Evolutionary conservation across 2,797 vertebrate genomes (phyloP).

Genomic region (Phoebastria nigripes): DNA sequence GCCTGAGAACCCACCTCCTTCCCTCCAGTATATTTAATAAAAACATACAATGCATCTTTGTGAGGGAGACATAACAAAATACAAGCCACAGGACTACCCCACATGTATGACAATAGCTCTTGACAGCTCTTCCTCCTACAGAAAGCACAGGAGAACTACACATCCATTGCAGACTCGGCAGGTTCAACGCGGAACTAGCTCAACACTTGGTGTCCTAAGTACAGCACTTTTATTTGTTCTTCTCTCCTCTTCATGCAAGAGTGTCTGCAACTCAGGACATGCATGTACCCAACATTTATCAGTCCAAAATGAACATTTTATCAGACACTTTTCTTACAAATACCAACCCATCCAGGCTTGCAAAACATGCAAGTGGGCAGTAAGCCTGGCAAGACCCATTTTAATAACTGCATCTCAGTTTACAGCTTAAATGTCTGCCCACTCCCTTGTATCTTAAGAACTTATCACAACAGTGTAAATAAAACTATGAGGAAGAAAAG

Average conservation of each 20-base stretch:
- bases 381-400: not conserved
- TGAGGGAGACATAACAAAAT: not conserved
- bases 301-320: not conserved
- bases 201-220: not conserved
- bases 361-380: not conserved
- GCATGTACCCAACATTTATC: not conserved
- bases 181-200: fast-evolving
- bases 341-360: not conserved
- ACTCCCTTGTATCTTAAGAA: not conserved
- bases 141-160: not conserved
- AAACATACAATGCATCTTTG: not conserved
- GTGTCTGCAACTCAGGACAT: not conserved
- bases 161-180: not conserved
- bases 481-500: not conserved
- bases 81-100: not conserved
- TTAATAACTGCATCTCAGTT: not conserved
- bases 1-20: not conserved
- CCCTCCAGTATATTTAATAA: not conserved
- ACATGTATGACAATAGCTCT: not conserved
- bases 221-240: not conserved
- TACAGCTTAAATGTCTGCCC: not conserved
- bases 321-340: not conserved
- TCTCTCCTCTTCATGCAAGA: not conserved
- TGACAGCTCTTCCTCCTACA: not conserved
- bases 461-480: not conserved